Base-by-base conservation (phyloP, 2,113 vertebrate species). In the Rhinopomastus cyanomelas region DNA sequence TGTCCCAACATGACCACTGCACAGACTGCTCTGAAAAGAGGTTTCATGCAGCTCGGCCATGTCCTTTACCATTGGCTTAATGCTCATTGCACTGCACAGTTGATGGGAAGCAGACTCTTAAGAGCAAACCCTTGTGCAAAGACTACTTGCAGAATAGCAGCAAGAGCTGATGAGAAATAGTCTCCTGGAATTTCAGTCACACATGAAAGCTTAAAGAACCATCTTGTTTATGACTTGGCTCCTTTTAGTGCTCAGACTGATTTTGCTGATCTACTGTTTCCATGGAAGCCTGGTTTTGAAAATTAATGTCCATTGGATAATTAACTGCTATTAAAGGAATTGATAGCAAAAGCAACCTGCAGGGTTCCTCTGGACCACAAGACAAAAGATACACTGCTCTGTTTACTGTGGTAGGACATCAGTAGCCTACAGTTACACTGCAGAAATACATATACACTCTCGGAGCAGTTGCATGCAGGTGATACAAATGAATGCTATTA, bases 331-430 rank as follows among this genome's bases (percentile, higher is more conserved):
- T 42, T 51, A 51, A 62, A 81, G 29, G 21, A 90, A 86, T 77
- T 42, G 57, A 57, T 25, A 77, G 52, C 25, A 86, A 36, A 37
- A 42, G 52, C 48, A 59, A 59, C 65, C 68, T 62, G 25, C 46
- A 69, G 37, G 37, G 30, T 15, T 75, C 20, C 30, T 82, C 46
- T 55, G 92, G 74, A 87, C 55, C 32, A 7, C 0, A 6, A 20
- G 39, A 59, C 64, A 60, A 57, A n/a, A 77, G 48, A 81, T 12
- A 22, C 0, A 49, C 11, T 0, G 0, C 42, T 69, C 48, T 81
- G 51, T 12, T 57, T 42, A 25, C 11, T 17, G 22, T 69, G 73
- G 22, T 32, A 66, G 51, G 52, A 69, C 6, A 59, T 29, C 30
- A 42, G 49, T 82, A 81, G 12, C 69, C 52, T 84, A 57, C 15